Conservation (phyloP, 2,797 vertebrate species). For the Antrozous pallidus region DNA sequence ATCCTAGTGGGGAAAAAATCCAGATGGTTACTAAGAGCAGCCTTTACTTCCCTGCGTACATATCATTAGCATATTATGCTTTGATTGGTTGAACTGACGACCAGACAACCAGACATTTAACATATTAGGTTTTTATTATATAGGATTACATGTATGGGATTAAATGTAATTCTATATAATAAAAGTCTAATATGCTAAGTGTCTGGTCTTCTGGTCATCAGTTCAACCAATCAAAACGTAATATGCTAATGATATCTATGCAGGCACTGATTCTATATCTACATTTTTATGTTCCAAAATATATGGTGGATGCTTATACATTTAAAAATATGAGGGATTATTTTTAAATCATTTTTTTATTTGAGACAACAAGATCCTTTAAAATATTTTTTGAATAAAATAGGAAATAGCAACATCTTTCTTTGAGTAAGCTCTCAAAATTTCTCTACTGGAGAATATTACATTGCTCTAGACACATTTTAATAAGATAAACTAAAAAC, state of each 20-base stretch:
- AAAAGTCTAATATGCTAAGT: no score
- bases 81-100: no score
- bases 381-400: background rate
- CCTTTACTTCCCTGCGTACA: background rate
- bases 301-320: background rate
- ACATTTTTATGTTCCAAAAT: conserved; percentile 5
- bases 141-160: no score
- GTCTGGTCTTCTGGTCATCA: no score
- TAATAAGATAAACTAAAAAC: conserved; percentile 13
- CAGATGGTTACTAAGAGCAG: conserved; percentile 23
- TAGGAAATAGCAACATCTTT: background rate
- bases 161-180: no score
- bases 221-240: no score
- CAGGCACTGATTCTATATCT: background rate
- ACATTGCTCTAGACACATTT: conserved; percentile 24
- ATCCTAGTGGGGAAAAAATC: conserved; percentile 86
- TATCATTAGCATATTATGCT: no score
- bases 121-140: no score
- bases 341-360: conserved; percentile 23
- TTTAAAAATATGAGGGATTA: background rate
- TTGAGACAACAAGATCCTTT: background rate
- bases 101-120: no score
- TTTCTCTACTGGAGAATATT: background rate
- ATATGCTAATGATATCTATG: no score
- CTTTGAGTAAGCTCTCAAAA: background rate